A percentile compares a stretch with the other conserved stretches of the same genome.
Evolutionary conservation across 2,888 invertebrate genomes (phyloP).

Genomic region (Rotaria macrura): DNA sequence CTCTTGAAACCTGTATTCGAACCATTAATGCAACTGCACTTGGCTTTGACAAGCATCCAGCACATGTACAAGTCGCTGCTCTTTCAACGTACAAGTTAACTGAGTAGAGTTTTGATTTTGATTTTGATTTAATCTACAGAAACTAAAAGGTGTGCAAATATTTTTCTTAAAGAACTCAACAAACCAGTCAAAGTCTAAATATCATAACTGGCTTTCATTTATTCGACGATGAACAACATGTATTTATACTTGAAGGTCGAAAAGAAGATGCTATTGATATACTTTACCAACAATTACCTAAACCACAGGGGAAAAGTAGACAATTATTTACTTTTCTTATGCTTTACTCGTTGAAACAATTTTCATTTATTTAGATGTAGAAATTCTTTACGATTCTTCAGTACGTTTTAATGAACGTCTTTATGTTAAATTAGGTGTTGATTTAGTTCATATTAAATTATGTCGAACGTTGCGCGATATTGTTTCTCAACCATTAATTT

Average conservation of each 20-base stretch:
- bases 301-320: conserved; percentile 41
- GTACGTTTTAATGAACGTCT: conserved; percentile 43
- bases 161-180: conserved; percentile 41
- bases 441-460: conserved; percentile 45
- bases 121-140: background rate
- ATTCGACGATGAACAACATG: conserved; percentile 43
- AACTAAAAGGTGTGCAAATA: background rate
- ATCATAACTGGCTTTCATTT: conserved; percentile 49
- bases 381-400: conserved; percentile 46
- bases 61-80: conserved; percentile 44
- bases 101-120: conserved; percentile 39
- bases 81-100: conserved; percentile 48
- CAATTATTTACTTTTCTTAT: background rate
- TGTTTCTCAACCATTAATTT: conserved; percentile 45
- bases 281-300: conserved; percentile 42
- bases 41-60: conserved; percentile 43
- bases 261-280: conserved; percentile 40
- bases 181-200: conserved; percentile 41
- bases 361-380: conserved; percentile 39
- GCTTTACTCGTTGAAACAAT: too few relatives aligned
- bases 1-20: conserved; percentile 38
- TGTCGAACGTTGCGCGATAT: conserved; percentile 45
- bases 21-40: conserved; percentile 44
- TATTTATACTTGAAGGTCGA: conserved; percentile 47
- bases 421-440: conserved; percentile 46